These are phyloP conservation scores for Amphilophus citrinellus DNA, from an alignment of 2,113 vertebrate species.

Conservation along the genomic window DNA sequence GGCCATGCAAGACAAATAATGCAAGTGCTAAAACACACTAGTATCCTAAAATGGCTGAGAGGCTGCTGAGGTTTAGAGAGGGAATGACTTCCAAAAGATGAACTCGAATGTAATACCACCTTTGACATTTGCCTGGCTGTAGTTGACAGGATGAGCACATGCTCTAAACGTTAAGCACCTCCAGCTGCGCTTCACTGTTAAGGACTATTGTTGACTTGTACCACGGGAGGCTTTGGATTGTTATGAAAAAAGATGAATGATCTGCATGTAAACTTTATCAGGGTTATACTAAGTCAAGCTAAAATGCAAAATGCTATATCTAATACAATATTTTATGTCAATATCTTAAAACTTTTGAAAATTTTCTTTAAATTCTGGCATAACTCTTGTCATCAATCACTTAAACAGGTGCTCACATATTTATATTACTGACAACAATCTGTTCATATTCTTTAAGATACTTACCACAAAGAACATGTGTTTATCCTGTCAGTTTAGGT, in stretches of 20 bases:
- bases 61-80: conserved; percentile 43
- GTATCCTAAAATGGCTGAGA: conserved; percentile 21
- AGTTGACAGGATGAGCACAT: conserved; percentile 71
- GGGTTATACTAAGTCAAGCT: conserved; percentile 34
- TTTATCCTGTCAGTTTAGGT: conserved; percentile 55
- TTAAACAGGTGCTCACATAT: conserved; percentile 23
- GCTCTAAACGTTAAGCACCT: conserved; percentile 76
- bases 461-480: conserved; percentile 44
- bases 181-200: conserved; percentile 81
- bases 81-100: conserved; percentile 65
- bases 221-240: conserved; percentile 54
- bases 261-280: conserved; percentile 26
- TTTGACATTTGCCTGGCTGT: conserved; percentile 73
- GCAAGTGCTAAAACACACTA: conserved; percentile 19
- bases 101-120: conserved; percentile 70
- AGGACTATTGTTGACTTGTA: conserved; percentile 78
- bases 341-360: conserved; percentile 1
- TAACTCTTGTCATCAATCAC: conserved; percentile 7
- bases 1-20: background rate
- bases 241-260: conserved; percentile 43
- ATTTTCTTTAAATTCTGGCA: conserved; percentile 15
- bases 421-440: conserved; percentile 48
- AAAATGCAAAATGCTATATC: background rate
- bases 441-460: conserved; percentile 50
- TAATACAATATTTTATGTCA: background rate